Evolutionary conservation across 2,888 invertebrate genomes (phyloP).

Genomic region (Dermolepida albohirtum): DNA sequence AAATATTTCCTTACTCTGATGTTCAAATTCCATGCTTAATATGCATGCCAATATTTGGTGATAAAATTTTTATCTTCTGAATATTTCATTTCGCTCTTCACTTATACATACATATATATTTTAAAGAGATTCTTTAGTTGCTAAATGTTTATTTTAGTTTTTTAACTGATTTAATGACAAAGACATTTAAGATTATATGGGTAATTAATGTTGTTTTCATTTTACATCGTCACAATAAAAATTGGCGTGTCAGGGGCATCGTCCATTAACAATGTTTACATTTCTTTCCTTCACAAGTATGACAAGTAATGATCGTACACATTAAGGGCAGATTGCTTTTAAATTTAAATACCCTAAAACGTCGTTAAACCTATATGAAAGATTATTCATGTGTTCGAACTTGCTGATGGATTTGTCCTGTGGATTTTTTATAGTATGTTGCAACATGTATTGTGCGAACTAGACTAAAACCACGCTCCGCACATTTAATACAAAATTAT

Average conservation of each 20-base stretch:
- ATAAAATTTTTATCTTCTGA: too few species aligned
- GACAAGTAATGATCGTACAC: slow-evolving; percentile 50
- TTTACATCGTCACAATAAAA: slow-evolving; percentile 29
- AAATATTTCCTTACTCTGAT: too few species aligned
- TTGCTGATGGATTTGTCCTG: slow-evolving; percentile 48
- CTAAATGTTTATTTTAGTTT: background rate
- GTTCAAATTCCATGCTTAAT: too few species aligned
- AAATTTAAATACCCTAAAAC: slow-evolving; percentile 48
- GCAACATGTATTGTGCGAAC: slow-evolving; percentile 39
- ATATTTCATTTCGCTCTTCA: too few species aligned
- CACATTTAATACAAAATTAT: slow-evolving; percentile 40
- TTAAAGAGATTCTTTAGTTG: background rate
- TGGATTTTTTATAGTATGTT: slow-evolving; percentile 26
- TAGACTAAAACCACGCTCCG: slow-evolving; percentile 22
- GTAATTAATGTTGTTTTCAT: slow-evolving; percentile 30
- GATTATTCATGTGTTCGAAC: slow-evolving; percentile 46
- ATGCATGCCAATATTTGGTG: too few species aligned
- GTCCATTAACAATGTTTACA: slow-evolving; percentile 42
- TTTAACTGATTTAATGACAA: slow-evolving; percentile 1
- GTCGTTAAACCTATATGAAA: slow-evolving; percentile 43
- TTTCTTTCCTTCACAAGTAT: slow-evolving; percentile 48
- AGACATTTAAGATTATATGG: slow-evolving; percentile 15
- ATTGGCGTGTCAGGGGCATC: slow-evolving; percentile 30
- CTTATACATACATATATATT: too few species aligned
- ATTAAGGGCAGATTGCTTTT: slow-evolving; percentile 46